Base-by-base conservation (phyloP, 2,888 invertebrate species). In the Drosophila mettleri region DNA sequence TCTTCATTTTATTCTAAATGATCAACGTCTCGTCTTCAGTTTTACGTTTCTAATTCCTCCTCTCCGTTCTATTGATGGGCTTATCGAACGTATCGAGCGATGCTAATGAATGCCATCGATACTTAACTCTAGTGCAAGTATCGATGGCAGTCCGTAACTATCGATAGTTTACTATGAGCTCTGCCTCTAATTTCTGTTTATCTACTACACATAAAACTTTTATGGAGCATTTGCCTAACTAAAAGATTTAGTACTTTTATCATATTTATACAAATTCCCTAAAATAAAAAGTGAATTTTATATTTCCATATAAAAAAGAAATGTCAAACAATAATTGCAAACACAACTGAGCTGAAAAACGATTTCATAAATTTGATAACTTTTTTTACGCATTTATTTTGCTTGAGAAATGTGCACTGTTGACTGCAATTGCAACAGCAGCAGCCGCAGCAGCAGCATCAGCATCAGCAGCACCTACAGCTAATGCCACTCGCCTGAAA, bases 401-500 rank as follows among this genome's bases (percentile, higher is more conserved):
- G 27, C 24, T 45, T 57, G 41, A 61, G 53, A 49, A 53, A 48
- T 39, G 38, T 54, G 51, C 52, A 41, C 8, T 51, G 63, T 78
- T 70, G 74, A 78, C 54, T 66, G 79, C 60, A 74, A 64, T 57
- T 59, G 24, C 43, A n/a, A 7, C 39, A 41, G 39, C 18, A 39
- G 18, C 10, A 18, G 18, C 18, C 2, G 16, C 36, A 9, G 36
- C 6, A 6, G 57, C 66, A 51, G 27, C 16, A 51, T n/a, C 16
- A 3, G 16, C 27, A 1, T 3, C 8, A 1, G 36, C 51, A 48
- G 36, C 43, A 63, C 22, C 48, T 33, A 52, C 29, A 49, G 51
- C 83, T 70, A 86, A 78, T 72, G 66, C 58, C 60, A 20, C 24
- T 10, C 60, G 61, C 67, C 65, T 46, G 67, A 39, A 73, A 71